Evolutionary conservation across 2,888 invertebrate genomes (phyloP).

Genomic region (Phengaris arion): DNA sequence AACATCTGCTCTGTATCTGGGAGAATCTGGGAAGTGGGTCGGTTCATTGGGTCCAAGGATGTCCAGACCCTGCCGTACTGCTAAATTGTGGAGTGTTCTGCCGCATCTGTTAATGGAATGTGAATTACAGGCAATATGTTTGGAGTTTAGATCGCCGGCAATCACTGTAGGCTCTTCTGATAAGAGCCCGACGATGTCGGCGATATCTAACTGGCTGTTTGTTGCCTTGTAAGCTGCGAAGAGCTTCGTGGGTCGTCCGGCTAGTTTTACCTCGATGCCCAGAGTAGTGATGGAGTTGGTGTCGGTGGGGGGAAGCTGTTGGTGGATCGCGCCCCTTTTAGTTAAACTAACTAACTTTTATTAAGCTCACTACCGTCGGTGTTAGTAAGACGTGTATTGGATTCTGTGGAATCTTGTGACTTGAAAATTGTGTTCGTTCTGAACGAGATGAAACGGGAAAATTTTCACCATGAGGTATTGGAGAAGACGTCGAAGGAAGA

Average conservation of each 20-base stretch:
- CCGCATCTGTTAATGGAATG: neutral
- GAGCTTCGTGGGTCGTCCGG: neutral
- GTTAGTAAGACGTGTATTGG: too few species aligned
- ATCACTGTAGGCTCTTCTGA: neutral
- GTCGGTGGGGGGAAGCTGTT: neutral
- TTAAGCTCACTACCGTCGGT: too few species aligned
- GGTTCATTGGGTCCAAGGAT: neutral
- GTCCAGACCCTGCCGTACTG: neutral
- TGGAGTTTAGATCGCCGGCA: neutral
- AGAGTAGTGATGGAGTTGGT: neutral
- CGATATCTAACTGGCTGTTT: neutral
- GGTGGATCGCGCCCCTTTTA: neutral
- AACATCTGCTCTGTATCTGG: neutral
- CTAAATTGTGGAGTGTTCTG: neutral
- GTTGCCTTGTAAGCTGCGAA: neutral
- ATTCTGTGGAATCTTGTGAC: too few species aligned
- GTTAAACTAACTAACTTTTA: too few species aligned
- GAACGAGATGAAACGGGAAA: too few species aligned
- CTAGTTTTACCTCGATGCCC: neutral
- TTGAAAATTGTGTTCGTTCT: too few species aligned
- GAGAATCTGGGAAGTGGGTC: neutral
- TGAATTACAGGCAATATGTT: neutral
- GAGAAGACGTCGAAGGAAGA: too few species aligned
- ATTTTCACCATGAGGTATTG: too few species aligned
- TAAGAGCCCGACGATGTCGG: neutral